A percentile compares a stretch with the other conserved stretches of the same genome.
phyloP scores from a whole-genome alignment of 2,888 invertebrate species.

The Falcaria lacertinaria region DNA sequence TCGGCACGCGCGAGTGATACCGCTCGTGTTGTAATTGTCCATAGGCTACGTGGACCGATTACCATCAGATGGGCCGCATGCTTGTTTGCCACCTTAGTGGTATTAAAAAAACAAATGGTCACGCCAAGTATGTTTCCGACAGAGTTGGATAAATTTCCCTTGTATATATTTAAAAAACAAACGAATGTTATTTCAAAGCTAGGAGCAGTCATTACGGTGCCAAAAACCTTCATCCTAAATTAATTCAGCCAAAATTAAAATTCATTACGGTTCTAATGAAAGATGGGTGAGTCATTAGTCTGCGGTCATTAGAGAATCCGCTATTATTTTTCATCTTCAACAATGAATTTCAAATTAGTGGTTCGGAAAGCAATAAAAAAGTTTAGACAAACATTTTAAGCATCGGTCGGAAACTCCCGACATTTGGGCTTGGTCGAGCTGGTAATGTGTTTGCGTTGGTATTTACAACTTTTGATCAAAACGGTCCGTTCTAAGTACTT shows the following conservation, averaged over 20 bases:
- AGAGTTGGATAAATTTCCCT: too few relatives aligned
- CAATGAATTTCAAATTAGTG: conserved; percentile 1
- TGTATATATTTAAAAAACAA: background rate
- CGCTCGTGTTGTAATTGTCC: too few relatives aligned
- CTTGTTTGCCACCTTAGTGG: too few relatives aligned
- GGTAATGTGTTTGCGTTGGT: background rate
- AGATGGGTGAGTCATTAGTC: conserved; percentile 21
- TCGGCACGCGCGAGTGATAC: too few relatives aligned
- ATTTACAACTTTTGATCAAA: background rate
- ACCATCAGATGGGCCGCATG: too few relatives aligned
- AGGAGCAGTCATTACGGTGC: background rate
- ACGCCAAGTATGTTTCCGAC: too few relatives aligned
- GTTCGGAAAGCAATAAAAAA: background rate
- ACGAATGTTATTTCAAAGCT: background rate
- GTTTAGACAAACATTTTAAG: background rate
- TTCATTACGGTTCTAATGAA: conserved; percentile 24
- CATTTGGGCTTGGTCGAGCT: background rate
- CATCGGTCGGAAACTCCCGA: background rate
- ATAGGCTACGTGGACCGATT: too few relatives aligned
- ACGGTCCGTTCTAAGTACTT: background rate
- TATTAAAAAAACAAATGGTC: too few relatives aligned
- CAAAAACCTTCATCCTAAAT: conserved; percentile 13
- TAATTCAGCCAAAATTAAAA: conserved; percentile 21
- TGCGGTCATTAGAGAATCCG: conserved; percentile 7
- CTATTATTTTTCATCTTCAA: background rate